Conservation (phyloP, 2,113 vertebrate species). For the Bubo blakistoni region DNA sequence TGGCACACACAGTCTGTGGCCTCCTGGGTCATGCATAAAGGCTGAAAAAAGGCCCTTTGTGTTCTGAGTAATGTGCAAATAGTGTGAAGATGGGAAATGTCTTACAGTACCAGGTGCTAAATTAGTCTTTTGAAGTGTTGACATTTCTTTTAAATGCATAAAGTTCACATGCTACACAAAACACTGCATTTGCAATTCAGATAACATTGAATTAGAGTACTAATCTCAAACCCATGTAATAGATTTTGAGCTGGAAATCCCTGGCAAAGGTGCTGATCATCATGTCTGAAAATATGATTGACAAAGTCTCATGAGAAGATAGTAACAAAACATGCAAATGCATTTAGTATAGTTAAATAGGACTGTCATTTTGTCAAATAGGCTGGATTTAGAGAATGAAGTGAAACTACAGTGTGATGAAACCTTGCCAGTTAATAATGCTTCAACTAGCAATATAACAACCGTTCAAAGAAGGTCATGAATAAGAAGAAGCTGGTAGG, state of each 20-base stretch:
- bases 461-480: background rate
- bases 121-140: conserved; percentile 30
- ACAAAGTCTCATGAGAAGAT: background rate
- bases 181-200: conserved; percentile 37
- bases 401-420: background rate
- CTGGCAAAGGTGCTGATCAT: background rate
- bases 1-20: background rate
- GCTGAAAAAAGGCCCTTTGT: background rate
- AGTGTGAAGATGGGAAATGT: background rate
- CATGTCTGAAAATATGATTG: background rate
- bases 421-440: background rate
- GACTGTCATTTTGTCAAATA: conserved; percentile 8
- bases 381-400: background rate
- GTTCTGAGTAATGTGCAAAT: background rate
- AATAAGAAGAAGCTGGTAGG: background rate
- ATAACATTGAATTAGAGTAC: background rate
- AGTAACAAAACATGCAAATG: conserved; percentile 4
- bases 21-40: background rate
- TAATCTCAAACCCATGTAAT: background rate
- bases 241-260: conserved; percentile 40
- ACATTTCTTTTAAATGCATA: background rate
- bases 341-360: background rate
- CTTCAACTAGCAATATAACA: background rate
- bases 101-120: background rate
- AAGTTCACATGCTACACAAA: background rate